phyloP scores from a whole-genome alignment of 2,113 vertebrate species.

The Podarcis raffonei region DNA sequence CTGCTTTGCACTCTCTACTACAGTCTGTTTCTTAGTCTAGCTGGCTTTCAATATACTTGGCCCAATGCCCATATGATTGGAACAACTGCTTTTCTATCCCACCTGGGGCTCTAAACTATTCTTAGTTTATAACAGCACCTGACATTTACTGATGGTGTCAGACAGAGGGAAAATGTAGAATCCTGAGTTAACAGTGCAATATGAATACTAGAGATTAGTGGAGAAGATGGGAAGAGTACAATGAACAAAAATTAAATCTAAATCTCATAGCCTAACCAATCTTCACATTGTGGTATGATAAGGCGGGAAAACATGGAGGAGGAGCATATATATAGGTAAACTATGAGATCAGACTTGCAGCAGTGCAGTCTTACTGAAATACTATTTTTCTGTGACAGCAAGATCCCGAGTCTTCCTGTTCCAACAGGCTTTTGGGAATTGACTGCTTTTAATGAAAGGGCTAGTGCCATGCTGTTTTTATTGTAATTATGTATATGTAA shows the following conservation, averaged over 20 bases:
- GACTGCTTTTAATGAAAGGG: too few relatives aligned
- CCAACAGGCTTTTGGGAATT: too few relatives aligned
- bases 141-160: slow-evolving; percentile 14
- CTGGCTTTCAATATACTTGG: neutral
- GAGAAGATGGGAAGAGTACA: neutral
- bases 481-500: too few relatives aligned
- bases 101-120: neutral
- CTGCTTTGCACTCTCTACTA: neutral
- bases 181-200: neutral
- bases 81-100: neutral
- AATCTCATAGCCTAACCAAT: too few relatives aligned
- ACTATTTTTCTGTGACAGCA: neutral
- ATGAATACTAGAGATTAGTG: neutral
- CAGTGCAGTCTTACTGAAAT: neutral
- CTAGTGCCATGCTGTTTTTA: too few relatives aligned
- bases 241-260: slow-evolving; percentile 11
- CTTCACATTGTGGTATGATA: neutral
- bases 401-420: neutral
- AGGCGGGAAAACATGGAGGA: neutral
- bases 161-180: slow-evolving; percentile 4
- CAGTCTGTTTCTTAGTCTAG: neutral
- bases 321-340: too few relatives aligned
- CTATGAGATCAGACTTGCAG: neutral
- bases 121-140: slow-evolving; percentile 29
- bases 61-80: rapidly evolving